Evolutionary conservation across 2,113 vertebrate species (phyloP), one percentile per base, ranked within the genome.

Genomic region (Pelecanus crispus): DNA sequence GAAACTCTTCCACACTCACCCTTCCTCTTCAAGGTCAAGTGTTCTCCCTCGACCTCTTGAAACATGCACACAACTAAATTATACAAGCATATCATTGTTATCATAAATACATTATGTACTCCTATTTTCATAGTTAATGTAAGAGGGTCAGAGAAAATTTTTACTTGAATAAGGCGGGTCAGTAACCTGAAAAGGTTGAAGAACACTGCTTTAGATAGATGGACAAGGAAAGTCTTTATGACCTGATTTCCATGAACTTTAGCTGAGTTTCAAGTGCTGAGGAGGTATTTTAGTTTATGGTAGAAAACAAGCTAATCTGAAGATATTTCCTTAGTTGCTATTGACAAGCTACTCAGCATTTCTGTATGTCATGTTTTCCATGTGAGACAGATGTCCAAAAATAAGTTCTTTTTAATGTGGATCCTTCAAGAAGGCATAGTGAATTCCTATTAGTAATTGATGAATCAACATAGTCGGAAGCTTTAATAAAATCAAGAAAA

Each of bases 101-200:
- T 93, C 91, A 96, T 97, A 97, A 97, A 97, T 96, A 82, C 95
- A 97, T 97, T 97, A 97, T 93, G 93, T 94, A 97, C 34, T 40
- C 87, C 28, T 93, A 95, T 97, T 96, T 96, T 96, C 93, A 96
- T 96, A 96, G 95, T 97, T 95, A 95, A 97, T 97, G 92, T 96
- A 97, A 91, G 94, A 95, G 93, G 94, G 95, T 96, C 95, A 96
- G 81, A 91, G 95, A 93, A 96, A 96, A 94, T 93, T 96, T 96
- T 96, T 89, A 93, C 78, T 94, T 93, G 84, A 92, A 96, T 94
- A 96, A 96, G 84, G 90, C 0, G 15, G 96, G 96, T 96, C 96
- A 97, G 74, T 90, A 96, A 96, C 96, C 93, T 93, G 94, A 85
- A 96, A 95, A 94, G 86, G 74, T 24, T 96, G 94, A 96, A 91